Evolutionary conservation across 2,113 vertebrate genomes (phyloP).

Genomic region (Tetrao urogallus): DNA sequence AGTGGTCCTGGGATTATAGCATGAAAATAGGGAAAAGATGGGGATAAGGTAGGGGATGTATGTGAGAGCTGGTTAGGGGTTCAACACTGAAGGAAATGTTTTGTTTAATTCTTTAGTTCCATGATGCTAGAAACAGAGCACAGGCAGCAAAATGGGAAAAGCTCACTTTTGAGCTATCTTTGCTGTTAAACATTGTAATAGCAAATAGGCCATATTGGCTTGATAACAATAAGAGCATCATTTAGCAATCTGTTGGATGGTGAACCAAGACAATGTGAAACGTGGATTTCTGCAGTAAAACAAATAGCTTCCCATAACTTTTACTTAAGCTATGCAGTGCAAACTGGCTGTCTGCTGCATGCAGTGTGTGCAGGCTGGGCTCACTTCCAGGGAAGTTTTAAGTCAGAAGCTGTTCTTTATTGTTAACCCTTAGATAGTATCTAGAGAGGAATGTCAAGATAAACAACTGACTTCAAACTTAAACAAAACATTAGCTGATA

Average conservation of each 20-base stretch:
- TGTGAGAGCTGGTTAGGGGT: neutral
- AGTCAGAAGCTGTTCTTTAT: neutral
- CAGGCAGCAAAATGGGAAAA: neutral
- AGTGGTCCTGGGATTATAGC: neutral
- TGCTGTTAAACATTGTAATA: neutral
- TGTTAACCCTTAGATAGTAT: neutral
- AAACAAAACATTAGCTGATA: neutral
- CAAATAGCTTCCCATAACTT: neutral
- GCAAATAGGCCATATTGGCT: neutral
- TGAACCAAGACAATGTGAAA: neutral
- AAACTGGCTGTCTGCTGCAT: neutral
- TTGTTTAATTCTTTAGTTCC: neutral
- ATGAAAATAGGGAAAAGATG: neutral
- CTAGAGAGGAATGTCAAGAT: neutral
- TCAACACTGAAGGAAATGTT: neutral
- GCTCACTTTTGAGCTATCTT: neutral
- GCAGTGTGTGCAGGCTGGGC: neutral
- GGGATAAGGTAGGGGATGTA: neutral
- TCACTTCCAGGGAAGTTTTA: slow-evolving; percentile 9
- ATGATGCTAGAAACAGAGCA: neutral
- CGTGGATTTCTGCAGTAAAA: neutral
- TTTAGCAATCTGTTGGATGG: neutral
- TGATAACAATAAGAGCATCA: neutral
- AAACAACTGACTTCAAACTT: neutral
- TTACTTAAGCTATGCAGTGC: neutral